phyloP scores from a whole-genome alignment of 2,113 vertebrate genomes.

The Abramis brama region DNA sequence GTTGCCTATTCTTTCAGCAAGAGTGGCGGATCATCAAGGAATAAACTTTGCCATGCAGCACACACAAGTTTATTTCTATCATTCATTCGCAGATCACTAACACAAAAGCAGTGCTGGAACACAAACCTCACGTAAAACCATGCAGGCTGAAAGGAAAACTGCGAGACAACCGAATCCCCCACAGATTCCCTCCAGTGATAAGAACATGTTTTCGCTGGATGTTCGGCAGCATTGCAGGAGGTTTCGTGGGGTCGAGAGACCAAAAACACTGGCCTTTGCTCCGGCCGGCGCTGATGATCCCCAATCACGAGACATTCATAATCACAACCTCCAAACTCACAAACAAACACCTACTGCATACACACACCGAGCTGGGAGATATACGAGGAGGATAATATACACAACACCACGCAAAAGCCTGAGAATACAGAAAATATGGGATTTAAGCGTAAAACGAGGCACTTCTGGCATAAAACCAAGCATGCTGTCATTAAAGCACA shows the following conservation, averaged over 20 bases:
- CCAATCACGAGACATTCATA: constrained; percentile 51
- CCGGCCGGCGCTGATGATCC: constrained; percentile 65
- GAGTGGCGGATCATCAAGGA: not conserved
- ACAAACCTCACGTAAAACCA: not conserved
- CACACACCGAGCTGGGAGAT: not conserved
- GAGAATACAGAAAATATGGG: not conserved
- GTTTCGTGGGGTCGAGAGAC: constrained; percentile 19
- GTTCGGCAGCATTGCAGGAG: not conserved
- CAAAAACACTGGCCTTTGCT: constrained; percentile 66
- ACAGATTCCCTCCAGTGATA: constrained; percentile 3
- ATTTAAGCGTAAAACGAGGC: not conserved
- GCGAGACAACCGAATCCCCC: not conserved
- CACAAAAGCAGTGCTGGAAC: not conserved
- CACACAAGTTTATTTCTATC: not conserved
- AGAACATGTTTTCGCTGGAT: constrained; percentile 6
- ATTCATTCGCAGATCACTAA: not conserved
- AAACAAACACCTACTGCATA: not conserved
- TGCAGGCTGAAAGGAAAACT: not conserved
- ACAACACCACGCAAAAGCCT: not conserved
- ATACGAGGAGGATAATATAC: not conserved
- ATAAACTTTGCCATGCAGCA: not conserved
- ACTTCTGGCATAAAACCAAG: not conserved
- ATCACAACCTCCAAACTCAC: not conserved
- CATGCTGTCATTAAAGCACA: not conserved
- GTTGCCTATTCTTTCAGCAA: not conserved